These are phyloP conservation scores for Acanthaster planci DNA, from an alignment of 35 echinoderm and acorn worm species.

Conservation along the genomic window DNA sequence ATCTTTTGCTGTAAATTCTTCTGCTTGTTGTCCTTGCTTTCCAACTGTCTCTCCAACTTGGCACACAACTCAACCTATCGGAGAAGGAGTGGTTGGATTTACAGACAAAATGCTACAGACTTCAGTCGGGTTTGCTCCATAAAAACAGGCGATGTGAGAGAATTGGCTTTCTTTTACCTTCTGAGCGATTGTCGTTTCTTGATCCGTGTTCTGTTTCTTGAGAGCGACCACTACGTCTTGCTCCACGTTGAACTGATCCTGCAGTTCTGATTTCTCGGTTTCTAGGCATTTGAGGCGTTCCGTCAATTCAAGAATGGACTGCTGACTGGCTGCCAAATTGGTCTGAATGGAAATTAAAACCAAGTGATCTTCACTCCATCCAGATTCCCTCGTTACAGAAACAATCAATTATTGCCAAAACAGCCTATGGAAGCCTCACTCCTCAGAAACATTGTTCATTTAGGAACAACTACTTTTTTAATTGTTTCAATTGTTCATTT, in stretches of 20 bases:
- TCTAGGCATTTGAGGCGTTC: conserved; percentile 49
- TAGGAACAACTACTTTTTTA: no score
- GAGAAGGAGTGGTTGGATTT: conserved; percentile 28
- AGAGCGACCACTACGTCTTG: conserved; percentile 42
- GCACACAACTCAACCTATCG: conserved; percentile 47
- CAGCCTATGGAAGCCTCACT: no score
- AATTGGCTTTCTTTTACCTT: conserved; percentile 61
- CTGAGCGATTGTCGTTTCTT: conserved; percentile 64
- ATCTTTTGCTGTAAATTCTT: conserved; percentile 83
- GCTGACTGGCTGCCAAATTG: conserved; percentile 60
- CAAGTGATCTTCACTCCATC: no score
- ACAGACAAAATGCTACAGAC: no score
- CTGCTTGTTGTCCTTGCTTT: conserved; percentile 69
- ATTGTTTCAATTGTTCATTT: no score
- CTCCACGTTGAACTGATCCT: conserved; percentile 57
- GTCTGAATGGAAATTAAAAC: conserved; percentile 22
- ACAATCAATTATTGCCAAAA: no score
- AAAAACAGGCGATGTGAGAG: no score
- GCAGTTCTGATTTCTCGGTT: conserved; percentile 12
- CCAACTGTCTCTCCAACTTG: conserved; percentile 60
- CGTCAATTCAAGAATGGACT: conserved; percentile 50
- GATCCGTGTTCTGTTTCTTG: conserved; percentile 53
- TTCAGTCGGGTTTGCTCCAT: no score
- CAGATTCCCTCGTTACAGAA: no score
- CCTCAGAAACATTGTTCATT: no score